Conservation (phyloP, 2,113 vertebrate genomes). For the Oreotragus oreotragus region DNA sequence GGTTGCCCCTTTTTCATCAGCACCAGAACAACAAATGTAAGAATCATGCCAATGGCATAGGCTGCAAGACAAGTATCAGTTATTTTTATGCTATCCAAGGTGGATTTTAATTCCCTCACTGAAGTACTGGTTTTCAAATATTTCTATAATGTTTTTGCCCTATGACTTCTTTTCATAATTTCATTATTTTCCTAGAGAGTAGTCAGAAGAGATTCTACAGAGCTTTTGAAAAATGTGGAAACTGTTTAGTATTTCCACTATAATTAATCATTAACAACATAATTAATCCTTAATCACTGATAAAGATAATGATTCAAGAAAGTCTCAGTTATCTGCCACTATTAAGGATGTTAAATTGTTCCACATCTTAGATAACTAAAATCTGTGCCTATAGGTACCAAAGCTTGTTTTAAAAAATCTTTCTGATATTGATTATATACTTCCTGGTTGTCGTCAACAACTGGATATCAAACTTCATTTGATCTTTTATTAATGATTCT, state of each 20-base stretch:
- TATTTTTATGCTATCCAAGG: neutral
- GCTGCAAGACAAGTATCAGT: slow-evolving; percentile 76
- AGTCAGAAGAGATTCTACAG: neutral
- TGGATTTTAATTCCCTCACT: neutral
- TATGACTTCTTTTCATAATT: slow-evolving; percentile 12
- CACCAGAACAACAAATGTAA: slow-evolving; percentile 91
- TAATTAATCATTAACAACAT: neutral
- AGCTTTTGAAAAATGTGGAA: slow-evolving; percentile 11
- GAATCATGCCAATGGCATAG: slow-evolving; percentile 90
- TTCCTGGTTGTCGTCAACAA: neutral
- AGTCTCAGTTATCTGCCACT: neutral
- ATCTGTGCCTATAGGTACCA: neutral
- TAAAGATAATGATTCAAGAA: neutral
- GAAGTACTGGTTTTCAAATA: neutral
- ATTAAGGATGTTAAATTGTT: neutral
- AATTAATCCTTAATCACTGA: neutral
- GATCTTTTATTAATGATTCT: neutral
- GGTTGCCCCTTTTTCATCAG: slow-evolving; percentile 93
- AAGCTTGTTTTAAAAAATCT: neutral
- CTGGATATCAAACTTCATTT: neutral
- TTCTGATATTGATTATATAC: neutral
- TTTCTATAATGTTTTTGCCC: neutral
- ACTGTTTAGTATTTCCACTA: neutral
- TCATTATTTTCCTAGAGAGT: neutral
- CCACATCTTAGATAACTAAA: slow-evolving; percentile 6